These are phyloP conservation scores for Harlomillsia oculata DNA, from an alignment of 1,140 invertebrate genomes.

Conservation along the genomic window DNA sequence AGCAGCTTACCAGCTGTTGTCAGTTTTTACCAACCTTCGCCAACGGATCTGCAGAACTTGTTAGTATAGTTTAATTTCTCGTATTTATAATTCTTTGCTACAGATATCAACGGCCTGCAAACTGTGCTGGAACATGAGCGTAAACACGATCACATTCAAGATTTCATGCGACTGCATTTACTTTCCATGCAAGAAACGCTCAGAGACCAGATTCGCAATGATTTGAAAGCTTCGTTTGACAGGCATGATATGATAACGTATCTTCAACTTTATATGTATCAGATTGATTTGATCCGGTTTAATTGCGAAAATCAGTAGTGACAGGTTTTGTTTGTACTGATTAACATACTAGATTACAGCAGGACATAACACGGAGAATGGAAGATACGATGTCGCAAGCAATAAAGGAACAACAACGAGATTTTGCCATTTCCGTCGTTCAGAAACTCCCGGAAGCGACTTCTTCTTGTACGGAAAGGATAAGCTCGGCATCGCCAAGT, in stretches of 20 bases:
- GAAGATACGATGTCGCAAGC: no score
- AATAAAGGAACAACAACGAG: slow-evolving; percentile 31
- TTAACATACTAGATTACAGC: no score
- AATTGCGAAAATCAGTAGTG: no score
- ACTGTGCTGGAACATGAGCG: slow-evolving; percentile 15
- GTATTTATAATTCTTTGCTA: neutral
- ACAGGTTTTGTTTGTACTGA: no score
- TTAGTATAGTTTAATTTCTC: neutral
- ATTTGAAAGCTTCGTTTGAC: neutral
- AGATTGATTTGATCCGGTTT: no score
- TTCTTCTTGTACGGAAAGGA: slow-evolving; percentile 19
- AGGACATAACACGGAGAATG: no score
- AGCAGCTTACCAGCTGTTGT: no score
- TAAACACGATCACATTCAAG: slow-evolving; percentile 18
- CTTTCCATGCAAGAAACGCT: slow-evolving; percentile 13
- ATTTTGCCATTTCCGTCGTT: slow-evolving; percentile 26
- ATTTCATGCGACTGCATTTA: slow-evolving; percentile 14
- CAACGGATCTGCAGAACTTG: neutral
- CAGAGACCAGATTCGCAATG: no score
- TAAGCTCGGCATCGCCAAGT: neutral
- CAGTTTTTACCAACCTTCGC: no score
- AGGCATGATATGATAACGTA: no score
- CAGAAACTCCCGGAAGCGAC: slow-evolving; percentile 22
- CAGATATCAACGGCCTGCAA: slow-evolving; percentile 28
- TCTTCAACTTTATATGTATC: no score